These are phyloP conservation scores for Oligia latruncula DNA, from an alignment of 2,888 invertebrate genomes.

Conservation along the genomic window DNA sequence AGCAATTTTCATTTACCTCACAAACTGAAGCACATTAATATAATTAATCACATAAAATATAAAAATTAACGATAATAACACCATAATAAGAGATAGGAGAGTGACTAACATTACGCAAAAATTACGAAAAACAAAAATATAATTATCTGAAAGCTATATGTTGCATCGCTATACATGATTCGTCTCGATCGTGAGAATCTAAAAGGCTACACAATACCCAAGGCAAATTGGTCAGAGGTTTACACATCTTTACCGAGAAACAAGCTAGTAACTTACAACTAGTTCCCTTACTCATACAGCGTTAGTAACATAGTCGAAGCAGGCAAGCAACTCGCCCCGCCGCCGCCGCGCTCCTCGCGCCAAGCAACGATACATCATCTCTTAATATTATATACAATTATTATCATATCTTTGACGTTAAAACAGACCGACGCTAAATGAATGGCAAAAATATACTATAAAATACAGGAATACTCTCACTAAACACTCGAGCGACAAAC, in stretches of 20 bases:
- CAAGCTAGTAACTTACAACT: slow-evolving; percentile 88
- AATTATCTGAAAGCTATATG: slow-evolving; percentile 84
- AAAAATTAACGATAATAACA: slow-evolving; percentile 85
- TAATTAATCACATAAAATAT: slow-evolving; percentile 82
- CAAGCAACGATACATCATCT: slow-evolving; percentile 82
- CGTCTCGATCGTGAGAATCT: slow-evolving; percentile 85
- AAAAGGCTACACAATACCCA: slow-evolving; percentile 89
- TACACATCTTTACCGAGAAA: slow-evolving; percentile 86
- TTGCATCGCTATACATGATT: slow-evolving; percentile 89
- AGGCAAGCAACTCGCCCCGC: slow-evolving; percentile 83
- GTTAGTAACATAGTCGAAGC: slow-evolving; percentile 81
- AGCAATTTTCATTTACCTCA: slow-evolving; percentile 87
- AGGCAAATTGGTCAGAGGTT: slow-evolving; percentile 90
- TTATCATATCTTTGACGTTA: slow-evolving; percentile 79
- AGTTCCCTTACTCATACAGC: slow-evolving; percentile 82
- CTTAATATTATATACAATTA: slow-evolving; percentile 87
- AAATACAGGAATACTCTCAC: slow-evolving; percentile 78
- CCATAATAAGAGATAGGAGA: slow-evolving; percentile 82
- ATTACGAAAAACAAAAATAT: slow-evolving; percentile 77
- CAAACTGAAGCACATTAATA: slow-evolving; percentile 89
- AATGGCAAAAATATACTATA: slow-evolving; percentile 85
- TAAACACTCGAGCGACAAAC: slow-evolving; percentile 69
- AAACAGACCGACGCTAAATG: slow-evolving; percentile 80
- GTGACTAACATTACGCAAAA: slow-evolving; percentile 89
- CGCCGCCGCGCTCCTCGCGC: slow-evolving; percentile 73